Evolutionary conservation across 2,797 vertebrate species (phyloP).

Genomic region (Sebastes umbrosus): DNA sequence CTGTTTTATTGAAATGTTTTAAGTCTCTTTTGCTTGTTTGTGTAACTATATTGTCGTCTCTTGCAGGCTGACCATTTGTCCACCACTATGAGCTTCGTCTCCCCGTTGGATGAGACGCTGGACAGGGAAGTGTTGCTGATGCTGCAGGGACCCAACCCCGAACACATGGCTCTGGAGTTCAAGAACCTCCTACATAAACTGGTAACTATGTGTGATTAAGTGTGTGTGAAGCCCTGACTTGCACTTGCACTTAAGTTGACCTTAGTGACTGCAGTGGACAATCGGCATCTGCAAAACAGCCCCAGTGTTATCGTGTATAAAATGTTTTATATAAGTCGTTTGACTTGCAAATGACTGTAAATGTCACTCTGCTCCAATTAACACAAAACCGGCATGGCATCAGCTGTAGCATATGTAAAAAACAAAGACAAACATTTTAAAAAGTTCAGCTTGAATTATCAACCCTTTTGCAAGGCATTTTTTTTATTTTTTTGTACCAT

Average conservation of each 20-base stretch:
- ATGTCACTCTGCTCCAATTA: not conserved
- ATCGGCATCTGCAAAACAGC: not conserved
- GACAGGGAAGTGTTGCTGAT: slow-evolving; percentile 86
- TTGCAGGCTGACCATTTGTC: slow-evolving; percentile 60
- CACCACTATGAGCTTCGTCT: slow-evolving; percentile 49
- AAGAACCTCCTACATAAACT: slow-evolving; percentile 77
- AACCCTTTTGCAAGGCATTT: not conserved
- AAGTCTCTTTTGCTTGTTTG: not conserved
- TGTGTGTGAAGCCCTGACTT: not conserved
- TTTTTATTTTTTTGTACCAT: not conserved
- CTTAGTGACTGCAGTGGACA: not conserved
- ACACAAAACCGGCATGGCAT: not conserved
- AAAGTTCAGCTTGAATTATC: not conserved
- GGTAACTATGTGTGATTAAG: slow-evolving; percentile 66
- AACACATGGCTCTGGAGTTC: slow-evolving; percentile 81
- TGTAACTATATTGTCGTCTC: not conserved
- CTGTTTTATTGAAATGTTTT: not conserved
- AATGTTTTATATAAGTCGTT: not conserved
- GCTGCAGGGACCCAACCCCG: slow-evolving; percentile 82
- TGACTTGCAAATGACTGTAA: not conserved
- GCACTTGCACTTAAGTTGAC: not conserved
- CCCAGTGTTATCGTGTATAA: not conserved
- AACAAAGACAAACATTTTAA: not conserved
- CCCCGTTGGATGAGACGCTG: slow-evolving; percentile 81
- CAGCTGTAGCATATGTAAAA: not conserved